Evolutionary conservation across 2,797 vertebrate species (phyloP).

Genomic region (Pyrrhura leucotis): DNA sequence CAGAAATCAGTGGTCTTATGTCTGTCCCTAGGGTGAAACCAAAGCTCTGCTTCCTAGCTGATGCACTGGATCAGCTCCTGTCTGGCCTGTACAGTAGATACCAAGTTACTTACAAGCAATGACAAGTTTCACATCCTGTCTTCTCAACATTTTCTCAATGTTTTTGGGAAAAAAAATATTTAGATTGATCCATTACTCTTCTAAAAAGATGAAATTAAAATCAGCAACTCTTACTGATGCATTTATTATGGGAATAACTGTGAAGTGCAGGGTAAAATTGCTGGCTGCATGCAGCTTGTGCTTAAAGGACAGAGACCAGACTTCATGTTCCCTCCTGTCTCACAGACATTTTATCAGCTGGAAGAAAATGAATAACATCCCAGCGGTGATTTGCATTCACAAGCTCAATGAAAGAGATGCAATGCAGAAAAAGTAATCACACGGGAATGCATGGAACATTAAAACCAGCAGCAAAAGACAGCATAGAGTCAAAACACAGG

Average conservation of each 20-base stretch:
- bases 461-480: not conserved
- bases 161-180: not conserved
- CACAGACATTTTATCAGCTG: not conserved
- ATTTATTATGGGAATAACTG: not conserved
- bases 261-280: not conserved
- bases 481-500: not conserved
- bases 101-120: not conserved
- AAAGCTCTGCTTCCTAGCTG: not conserved
- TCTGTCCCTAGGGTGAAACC: not conserved
- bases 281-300: not conserved
- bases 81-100: not conserved
- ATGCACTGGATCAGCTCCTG: rapidly evolving
- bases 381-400: slow-evolving; percentile 8
- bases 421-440: not conserved
- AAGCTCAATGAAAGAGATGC: not conserved
- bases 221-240: not conserved
- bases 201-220: not conserved
- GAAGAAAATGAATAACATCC: slow-evolving; percentile 14
- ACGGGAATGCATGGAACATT: not conserved
- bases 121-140: not conserved
- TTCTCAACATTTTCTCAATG: not conserved
- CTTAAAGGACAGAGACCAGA: not conserved
- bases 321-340: not conserved
- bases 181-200: not conserved
- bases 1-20: rapidly evolving